Evolutionary conservation across 2,113 vertebrate genomes (phyloP), one percentile per base, ranked within the genome.

Genomic region (Ageneiosus marmoratus): DNA sequence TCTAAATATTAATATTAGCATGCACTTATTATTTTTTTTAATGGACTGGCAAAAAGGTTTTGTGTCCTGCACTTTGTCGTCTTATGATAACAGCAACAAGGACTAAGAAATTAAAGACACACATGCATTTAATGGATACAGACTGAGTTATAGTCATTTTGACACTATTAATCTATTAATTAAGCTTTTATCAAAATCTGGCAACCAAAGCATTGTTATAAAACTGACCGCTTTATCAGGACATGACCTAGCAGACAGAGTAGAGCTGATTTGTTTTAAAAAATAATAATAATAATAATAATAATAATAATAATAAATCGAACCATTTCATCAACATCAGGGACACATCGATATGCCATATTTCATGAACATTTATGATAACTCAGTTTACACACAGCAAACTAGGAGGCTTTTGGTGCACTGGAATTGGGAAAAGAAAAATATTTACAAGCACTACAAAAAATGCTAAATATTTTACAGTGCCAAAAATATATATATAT

Each of bases 401-500:
- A 83, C 24, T 80, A 84, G 78, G 76, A 85, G 77, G 67, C 72
- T 81, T 86, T 86, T 85, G 80, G 72, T 88, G 83, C 84, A 84
- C 80, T 87, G 72, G 76, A 44, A 88, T 60, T 82, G 72, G 63
- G 51, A 75, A 65, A 60, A 79, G n/a, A n/a, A 69, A 84, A 74
- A 83, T 89, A 93, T 91, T 90, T 92, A 94, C 90, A 92, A 91
- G 88, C 88, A 78, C 37, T 72, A 83, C 60, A 53, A 77, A 67
- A n/a, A 87, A 86, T 88, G 82, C 78, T 83, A 84, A 81, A 76
- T 86, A 85, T 65, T 89, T 88, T 89, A 91, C 84, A 92, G 87
- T 88, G 90, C 89, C 89, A 88, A 87, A 85, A 89, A 79, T 73
- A 90, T 91, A 84, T 89, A 92, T 87, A 92, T 89, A 88, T 41